These are phyloP conservation scores for Dermolepida albohirtum DNA, from an alignment of 2,888 invertebrate genomes.

Conservation along the genomic window DNA sequence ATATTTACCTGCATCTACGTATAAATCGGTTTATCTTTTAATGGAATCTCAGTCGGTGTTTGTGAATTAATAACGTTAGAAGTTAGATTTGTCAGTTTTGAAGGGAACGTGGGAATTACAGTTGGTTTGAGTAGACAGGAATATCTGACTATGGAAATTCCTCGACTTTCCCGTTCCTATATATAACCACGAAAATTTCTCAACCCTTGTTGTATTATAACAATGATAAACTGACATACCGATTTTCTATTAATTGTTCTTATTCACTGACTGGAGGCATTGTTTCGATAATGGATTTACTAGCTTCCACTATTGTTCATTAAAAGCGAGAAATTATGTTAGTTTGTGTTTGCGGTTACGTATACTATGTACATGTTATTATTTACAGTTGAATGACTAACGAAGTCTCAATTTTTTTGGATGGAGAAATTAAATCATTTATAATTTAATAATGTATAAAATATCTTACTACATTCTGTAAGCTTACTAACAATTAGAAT, in stretches of 20 bases:
- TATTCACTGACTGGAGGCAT: slow-evolving; percentile 1
- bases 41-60: slow-evolving; percentile 33
- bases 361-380: no score
- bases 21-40: slow-evolving; percentile 29
- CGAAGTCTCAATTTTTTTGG: no score
- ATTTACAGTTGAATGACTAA: no score
- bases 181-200: no score
- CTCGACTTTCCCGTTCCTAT: background rate
- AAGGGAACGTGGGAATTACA: slow-evolving; percentile 11
- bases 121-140: slow-evolving; percentile 1
- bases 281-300: slow-evolving; percentile 1
- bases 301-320: background rate
- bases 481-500: no score
- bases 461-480: no score
- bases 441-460: no score
- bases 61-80: slow-evolving; percentile 32
- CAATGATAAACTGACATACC: slow-evolving; percentile 1
- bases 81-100: slow-evolving; percentile 31
- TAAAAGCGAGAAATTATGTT: slow-evolving; percentile 7
- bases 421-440: no score
- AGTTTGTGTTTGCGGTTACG: no score
- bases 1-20: slow-evolving; percentile 24
- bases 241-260: slow-evolving; percentile 17
- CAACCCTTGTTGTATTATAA: slow-evolving; percentile 1
- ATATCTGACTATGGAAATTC: background rate